Base-by-base conservation (phyloP, 2,797 vertebrate species). In the Mormyrus hasselquistii region DNA sequence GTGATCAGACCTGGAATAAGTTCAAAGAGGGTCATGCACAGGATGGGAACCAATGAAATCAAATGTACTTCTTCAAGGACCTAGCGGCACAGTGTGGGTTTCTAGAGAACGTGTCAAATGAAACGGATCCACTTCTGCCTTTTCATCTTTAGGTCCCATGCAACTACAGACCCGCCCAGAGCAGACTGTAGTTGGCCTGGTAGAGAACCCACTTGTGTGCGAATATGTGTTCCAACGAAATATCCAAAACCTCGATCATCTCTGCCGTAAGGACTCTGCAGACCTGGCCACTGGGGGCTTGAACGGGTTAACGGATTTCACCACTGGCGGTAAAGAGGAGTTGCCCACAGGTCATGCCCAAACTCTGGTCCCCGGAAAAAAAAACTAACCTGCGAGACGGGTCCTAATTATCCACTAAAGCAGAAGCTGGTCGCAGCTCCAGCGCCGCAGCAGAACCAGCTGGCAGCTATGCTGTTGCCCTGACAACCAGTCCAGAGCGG, bases 341-440 rank as follows among this genome's bases (percentile, higher is more conserved):
- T 95, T 96, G 95, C 96, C 96, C 96, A 96, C 95, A 95, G 97
- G 97, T 97, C 97, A 97, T 96, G 96, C 95, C 96, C 95, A 95
- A 94, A 94, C 97, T 96, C 95, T 95, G 95, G 96, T 96, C 95
- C 94, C 96, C 96, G 97, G 97, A 97, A 95, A 97, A 97, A 95
- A 96, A 96, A 29, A 29, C 96, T 96, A 96, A 97, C 96, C 97
- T 97, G 96, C 96, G 96, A 98, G 97, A 98, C 97, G 96, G 96
- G 97, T 97, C 96, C 95, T 97, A 98, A 98, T 98, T 98, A 99
- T 97, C 97, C 96, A 96, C 96, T 97, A 97, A 97, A 97, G 96
- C 96, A 96, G 96, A 96, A 97, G 96, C 97, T 96, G 96, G 97
- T 97, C 96, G 96, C 97, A 97, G 97, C 98, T 98, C 98, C 98